These are phyloP conservation scores for Hylaeus anthracinus DNA, from an alignment of 1,140 invertebrate species.

Conservation along the genomic window DNA sequence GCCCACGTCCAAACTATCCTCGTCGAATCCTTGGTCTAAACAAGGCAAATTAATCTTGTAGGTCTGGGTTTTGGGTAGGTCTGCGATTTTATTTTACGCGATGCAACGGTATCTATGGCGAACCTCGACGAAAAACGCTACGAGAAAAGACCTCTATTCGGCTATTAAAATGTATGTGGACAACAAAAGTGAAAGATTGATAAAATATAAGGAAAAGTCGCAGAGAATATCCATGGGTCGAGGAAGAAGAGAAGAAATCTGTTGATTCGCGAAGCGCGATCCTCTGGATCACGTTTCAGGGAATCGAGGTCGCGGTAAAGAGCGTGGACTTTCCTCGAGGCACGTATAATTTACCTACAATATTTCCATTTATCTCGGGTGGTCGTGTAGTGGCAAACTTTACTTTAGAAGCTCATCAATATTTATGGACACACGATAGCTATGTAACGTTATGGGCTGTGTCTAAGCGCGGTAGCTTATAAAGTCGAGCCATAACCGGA, in stretches of 20 bases:
- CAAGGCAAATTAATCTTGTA: neutral
- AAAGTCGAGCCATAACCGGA: neutral
- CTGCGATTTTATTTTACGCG: no score
- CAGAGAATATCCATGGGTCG: no score
- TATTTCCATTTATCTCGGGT: slow-evolving; percentile 28
- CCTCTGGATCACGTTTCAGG: neutral
- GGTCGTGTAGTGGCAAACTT: neutral
- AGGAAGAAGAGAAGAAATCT: neutral
- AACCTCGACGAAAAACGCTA: no score
- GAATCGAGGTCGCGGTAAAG: slow-evolving; percentile 8
- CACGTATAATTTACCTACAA: slow-evolving; percentile 13
- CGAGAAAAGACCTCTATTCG: no score
- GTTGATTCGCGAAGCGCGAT: neutral
- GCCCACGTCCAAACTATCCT: neutral
- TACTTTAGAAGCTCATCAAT: slow-evolving; percentile 17
- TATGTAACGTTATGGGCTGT: neutral
- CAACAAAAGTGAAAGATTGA: no score
- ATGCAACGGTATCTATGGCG: no score
- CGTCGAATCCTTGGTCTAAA: neutral
- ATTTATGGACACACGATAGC: slow-evolving; percentile 21
- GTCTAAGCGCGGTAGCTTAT: neutral
- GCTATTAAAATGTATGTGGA: no score
- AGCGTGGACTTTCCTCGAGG: neutral
- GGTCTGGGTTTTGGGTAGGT: no score
- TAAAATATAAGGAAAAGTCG: neutral